Evolutionary conservation across 2,888 invertebrate species (phyloP).

Genomic region (Rhaphigaster nebulosa): DNA sequence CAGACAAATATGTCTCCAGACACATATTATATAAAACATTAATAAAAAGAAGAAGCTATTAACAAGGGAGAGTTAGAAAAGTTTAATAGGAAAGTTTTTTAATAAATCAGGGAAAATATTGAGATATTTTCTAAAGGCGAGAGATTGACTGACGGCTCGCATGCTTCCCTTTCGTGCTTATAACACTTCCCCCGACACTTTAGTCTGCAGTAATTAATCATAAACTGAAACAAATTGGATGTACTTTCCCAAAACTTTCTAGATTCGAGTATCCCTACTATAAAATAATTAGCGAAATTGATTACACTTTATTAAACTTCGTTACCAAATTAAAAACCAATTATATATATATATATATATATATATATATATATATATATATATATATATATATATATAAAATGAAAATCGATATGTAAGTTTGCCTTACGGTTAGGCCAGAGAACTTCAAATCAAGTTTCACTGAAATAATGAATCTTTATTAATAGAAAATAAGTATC

Average conservation of each 20-base stretch:
- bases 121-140: not conserved
- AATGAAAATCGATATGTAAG: no score
- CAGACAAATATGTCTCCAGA: no score
- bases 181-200: not conserved
- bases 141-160: conserved; percentile 1
- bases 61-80: not conserved
- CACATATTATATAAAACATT: not conserved
- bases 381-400: no score
- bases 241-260: not conserved
- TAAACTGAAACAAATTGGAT: conserved; percentile 11
- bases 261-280: not conserved
- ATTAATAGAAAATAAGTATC: no score
- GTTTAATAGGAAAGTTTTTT: conserved; percentile 8
- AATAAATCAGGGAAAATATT: conserved; percentile 21
- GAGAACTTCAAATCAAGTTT: no score
- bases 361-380: no score
- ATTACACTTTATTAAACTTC: not conserved
- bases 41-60: not conserved
- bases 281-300: not conserved
- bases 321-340: no score
- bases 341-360: no score
- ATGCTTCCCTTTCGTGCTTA: not conserved
- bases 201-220: not conserved
- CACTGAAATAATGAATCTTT: no score
- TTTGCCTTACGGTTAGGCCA: no score